Base-by-base conservation (phyloP, 2,797 vertebrate species). In the Periparus ater region DNA sequence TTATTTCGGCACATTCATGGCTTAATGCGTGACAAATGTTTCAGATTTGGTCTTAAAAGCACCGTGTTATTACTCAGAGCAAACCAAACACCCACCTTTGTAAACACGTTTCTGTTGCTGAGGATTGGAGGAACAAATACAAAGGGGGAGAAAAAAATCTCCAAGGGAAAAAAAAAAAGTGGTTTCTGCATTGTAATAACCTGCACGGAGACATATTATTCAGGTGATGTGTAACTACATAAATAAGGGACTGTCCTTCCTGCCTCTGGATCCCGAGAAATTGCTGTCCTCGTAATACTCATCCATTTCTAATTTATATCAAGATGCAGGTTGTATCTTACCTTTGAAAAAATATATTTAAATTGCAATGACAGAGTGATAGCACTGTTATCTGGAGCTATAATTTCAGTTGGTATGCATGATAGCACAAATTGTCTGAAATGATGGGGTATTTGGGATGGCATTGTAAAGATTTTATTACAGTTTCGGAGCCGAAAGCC, bases 371-470 rank as follows among this genome's bases (percentile, higher is more conserved):
- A 80, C 74, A 84, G 82, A 91, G 85, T 80, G 91, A 95, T 96
- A 83, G 88, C 93, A 71, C 91, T 88, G 78, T 94, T 97, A 93
- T 96, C 88, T 78, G 91, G 96, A 93, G 95, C 94, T 95, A 87
- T 95, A 85, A 90, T 96, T 96, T 94, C 65, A 58, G 66, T 75
- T 94, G 91, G 84, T 91, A 92, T 87, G 89, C 76, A 34, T 83
- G 82, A 96, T 58, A 74, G 86, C 91, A 92, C 90, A 90, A 94
- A 93, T 92, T 84, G 78, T 94, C 13, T 89, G 87, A 96, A 96
- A 89, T 95, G 88, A 92, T 83, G 65, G 65, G 79, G 77, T 88
- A 48, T 96, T 97, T 97, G 80, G 94, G 95, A 96, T 95, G 90
- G 87, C 76, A 78, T 47, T 88, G 95, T 93, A 90, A 88, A 94